These are phyloP conservation scores for Glareola pratincola DNA, from an alignment of 2,113 vertebrate genomes.

Conservation along the genomic window DNA sequence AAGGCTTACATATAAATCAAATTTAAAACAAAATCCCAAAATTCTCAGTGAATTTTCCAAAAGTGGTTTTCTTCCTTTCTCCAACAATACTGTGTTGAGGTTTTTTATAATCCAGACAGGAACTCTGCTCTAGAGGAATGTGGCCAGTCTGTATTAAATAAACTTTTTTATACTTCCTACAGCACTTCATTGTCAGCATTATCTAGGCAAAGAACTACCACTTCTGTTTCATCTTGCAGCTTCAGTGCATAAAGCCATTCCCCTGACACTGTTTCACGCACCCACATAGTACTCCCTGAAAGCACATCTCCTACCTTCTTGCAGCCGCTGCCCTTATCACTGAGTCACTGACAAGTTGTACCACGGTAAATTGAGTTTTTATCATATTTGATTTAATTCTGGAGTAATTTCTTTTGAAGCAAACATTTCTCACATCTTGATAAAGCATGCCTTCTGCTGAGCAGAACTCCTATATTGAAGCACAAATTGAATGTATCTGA, in stretches of 20 bases:
- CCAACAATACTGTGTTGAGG: background rate
- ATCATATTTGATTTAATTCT: conserved; percentile 28
- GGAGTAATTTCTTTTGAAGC: background rate
- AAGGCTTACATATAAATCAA: background rate
- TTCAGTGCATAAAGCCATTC: background rate
- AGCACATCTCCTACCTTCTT: background rate
- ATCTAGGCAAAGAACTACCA: background rate
- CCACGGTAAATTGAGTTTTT: conserved; percentile 13
- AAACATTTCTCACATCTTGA: background rate
- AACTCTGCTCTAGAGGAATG: background rate
- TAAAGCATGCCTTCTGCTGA: background rate
- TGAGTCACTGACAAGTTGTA: background rate
- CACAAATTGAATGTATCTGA: background rate
- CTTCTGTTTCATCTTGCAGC: background rate
- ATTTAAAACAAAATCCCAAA: background rate
- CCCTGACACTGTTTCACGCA: background rate
- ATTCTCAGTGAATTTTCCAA: background rate
- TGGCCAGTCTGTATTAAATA: background rate
- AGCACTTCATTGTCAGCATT: background rate
- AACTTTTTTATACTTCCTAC: background rate
- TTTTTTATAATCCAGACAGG: background rate
- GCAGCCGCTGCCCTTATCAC: background rate
- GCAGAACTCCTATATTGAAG: background rate
- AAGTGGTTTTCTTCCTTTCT: background rate
- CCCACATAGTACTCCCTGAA: background rate